Conservation (phyloP, 2,113 vertebrate species). For the Chiloscyllium plagiosum region DNA sequence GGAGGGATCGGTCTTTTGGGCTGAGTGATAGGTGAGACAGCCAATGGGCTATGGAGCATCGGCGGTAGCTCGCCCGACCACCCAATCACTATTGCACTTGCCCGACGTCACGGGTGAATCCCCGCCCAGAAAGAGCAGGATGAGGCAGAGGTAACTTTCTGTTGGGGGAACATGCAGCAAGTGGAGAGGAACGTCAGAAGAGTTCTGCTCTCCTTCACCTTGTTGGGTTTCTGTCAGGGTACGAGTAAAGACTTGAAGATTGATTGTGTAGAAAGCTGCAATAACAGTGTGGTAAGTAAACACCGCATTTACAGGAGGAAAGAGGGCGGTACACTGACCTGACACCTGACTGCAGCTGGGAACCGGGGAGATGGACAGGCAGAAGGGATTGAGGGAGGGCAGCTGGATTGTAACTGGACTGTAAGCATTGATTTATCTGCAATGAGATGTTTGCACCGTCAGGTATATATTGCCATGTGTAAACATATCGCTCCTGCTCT, state of each 20-base stretch:
- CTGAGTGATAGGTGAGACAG: not conserved
- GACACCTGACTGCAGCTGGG: not conserved
- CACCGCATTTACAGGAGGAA: too few species aligned
- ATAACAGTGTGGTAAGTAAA: not conserved
- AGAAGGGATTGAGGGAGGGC: not conserved
- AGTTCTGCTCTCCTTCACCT: not conserved
- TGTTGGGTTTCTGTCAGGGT: not conserved
- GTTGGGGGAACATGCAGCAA: not conserved
- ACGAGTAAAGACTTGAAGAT: not conserved
- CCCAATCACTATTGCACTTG: not conserved
- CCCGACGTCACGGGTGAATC: not conserved
- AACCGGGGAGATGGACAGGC: not conserved
- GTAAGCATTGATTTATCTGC: not conserved
- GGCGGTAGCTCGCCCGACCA: not conserved
- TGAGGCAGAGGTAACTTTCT: not conserved
- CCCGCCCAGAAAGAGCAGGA: not conserved
- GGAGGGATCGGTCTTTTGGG: not conserved
- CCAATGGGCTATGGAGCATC: not conserved
- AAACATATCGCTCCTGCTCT: not conserved
- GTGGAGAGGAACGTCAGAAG: not conserved
- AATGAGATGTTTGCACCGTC: not conserved
- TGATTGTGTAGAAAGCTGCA: not conserved
- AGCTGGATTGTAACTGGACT: not conserved
- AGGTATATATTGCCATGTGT: not conserved
- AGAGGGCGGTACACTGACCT: not conserved